Conservation (phyloP, 2,888 invertebrate genomes). For the Andricus curvator region DNA sequence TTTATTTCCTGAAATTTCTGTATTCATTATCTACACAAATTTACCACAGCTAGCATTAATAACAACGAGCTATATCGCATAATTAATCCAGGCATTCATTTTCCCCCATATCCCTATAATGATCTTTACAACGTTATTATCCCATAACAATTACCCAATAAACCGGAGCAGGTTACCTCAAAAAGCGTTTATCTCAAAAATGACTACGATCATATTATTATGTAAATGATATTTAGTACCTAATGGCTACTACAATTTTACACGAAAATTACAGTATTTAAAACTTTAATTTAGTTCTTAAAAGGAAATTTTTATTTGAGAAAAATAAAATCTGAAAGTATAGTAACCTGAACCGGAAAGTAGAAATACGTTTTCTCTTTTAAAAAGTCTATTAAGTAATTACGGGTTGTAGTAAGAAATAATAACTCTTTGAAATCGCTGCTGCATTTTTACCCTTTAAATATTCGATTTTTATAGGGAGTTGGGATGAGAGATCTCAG, state of each 20-base stretch:
- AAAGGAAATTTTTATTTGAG: not conserved
- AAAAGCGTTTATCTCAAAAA: constrained; percentile 24
- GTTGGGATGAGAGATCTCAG: constrained; percentile 1
- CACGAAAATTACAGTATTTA: not conserved
- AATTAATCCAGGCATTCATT: constrained; percentile 19
- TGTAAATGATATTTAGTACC: not conserved
- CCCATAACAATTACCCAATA: not conserved
- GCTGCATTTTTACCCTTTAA: not conserved
- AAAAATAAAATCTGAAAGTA: too few relatives aligned
- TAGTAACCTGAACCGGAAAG: too few relatives aligned
- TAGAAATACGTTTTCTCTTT: not conserved
- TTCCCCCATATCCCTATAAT: not conserved
- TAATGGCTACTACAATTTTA: not conserved
- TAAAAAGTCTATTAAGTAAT: not conserved
- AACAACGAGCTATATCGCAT: not conserved
- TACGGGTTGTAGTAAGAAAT: not conserved
- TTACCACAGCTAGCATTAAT: not conserved
- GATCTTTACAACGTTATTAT: constrained; percentile 28
- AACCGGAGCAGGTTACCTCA: not conserved
- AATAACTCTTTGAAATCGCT: not conserved
- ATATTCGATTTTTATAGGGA: not conserved
- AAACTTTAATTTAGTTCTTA: not conserved
- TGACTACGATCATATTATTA: not conserved
- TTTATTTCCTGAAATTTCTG: not conserved
- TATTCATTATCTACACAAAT: not conserved